Evolutionary conservation across 2,797 vertebrate species (phyloP).

Genomic region (Perodicticus potto): DNA sequence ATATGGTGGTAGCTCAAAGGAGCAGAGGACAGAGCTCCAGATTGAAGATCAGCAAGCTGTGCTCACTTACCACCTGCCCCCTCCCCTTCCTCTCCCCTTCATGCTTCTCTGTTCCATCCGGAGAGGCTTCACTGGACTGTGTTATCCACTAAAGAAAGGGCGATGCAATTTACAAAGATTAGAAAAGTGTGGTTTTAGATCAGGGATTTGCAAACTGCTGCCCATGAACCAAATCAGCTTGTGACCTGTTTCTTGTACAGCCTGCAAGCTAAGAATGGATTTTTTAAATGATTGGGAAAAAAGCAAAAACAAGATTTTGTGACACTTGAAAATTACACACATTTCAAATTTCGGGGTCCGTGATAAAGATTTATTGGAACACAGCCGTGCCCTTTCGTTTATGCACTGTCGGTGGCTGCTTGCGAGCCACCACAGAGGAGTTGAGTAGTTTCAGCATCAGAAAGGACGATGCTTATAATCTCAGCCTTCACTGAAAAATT

Average conservation of each 20-base stretch:
- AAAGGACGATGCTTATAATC: neutral
- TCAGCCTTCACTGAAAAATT: neutral
- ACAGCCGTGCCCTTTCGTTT: neutral
- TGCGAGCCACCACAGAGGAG: neutral
- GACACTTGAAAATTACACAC: neutral
- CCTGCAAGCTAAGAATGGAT: neutral
- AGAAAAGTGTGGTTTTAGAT: neutral
- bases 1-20: neutral
- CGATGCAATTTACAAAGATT: neutral
- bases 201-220: rapidly evolving
- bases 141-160: neutral
- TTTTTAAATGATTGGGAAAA: neutral
- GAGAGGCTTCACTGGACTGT: neutral
- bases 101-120: rapidly evolving
- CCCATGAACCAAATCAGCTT: neutral
- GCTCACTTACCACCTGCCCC: neutral
- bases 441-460: neutral
- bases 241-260: neutral
- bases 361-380: neutral
- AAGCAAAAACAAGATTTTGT: neutral
- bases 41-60: neutral
- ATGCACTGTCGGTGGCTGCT: neutral
- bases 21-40: neutral
- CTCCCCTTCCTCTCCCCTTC: rapidly evolving
- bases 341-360: neutral